Percentiles rank a stretch among this genome's conserved stretches.
Evolutionary conservation across 2,113 vertebrate species (phyloP).

Genomic region (Xiphophorus maculatus): DNA sequence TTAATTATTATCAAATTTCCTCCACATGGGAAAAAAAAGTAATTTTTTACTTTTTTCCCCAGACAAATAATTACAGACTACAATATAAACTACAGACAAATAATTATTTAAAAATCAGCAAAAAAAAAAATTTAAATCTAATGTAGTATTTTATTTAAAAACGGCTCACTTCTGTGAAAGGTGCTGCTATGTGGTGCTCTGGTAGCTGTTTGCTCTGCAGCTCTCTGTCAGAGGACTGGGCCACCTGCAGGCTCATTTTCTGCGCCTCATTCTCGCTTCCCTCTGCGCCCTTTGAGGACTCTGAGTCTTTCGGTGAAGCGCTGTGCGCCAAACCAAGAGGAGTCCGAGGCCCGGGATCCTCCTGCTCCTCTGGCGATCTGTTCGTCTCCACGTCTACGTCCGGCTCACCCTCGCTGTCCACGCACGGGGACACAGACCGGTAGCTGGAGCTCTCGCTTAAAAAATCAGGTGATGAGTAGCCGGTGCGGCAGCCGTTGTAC

Average conservation of each 20-base stretch:
- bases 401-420: constrained; percentile 91
- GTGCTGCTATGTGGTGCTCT: constrained; percentile 63
- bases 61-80: too few relatives aligned
- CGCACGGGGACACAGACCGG: constrained; percentile 89
- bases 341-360: constrained; percentile 77
- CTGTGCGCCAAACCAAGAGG: constrained; percentile 62
- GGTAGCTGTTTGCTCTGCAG: constrained; percentile 79
- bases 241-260: constrained; percentile 73
- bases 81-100: too few relatives aligned
- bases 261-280: constrained; percentile 46
- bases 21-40: background rate
- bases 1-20: background rate
- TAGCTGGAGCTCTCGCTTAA: constrained; percentile 95
- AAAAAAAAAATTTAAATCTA: too few relatives aligned
- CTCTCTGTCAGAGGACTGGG: constrained; percentile 68
- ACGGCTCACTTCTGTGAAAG: constrained; percentile 71
- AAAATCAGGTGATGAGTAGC: constrained; percentile 91
- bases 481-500: constrained; percentile 78
- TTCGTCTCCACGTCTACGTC: constrained; percentile 95
- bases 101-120: too few relatives aligned
- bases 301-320: constrained; percentile 64
- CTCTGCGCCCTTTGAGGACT: constrained; percentile 52
- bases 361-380: constrained; percentile 85
- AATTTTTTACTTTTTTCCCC: background rate
- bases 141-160: background rate